Evolutionary conservation across 1,140 invertebrate genomes (phyloP), one percentile per base, ranked within the genome.

Genomic region (Drosophila saltans): DNA sequence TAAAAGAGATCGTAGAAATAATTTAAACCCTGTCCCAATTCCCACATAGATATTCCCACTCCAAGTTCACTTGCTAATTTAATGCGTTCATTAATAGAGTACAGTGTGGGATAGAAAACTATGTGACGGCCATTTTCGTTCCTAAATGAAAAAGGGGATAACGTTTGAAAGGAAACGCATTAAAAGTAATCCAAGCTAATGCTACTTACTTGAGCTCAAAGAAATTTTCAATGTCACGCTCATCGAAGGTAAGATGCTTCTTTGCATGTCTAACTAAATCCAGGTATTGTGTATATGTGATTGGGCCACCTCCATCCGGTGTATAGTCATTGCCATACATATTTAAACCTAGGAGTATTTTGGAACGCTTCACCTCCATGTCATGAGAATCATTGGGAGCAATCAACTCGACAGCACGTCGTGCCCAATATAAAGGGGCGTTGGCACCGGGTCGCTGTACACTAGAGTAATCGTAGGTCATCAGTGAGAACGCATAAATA

Each of bases 401-500:
- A 70, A 98, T 93, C 58, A 94, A 93, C 86, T 96, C 94, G 2
- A 99, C 93, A 88, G 97, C 97, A 45, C 95, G 92, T 83, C 94
- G 93, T n/a, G 96, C 93, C 97, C 98, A 99, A 59, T 94, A 92
- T 0, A 98, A 69, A 0, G 98, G 98, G 78, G 97, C 96, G 93
- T 98, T 99, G 3, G 98, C 97, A 66, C 95, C 97, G 72, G 97
- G 97, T 81, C 95, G 94, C 90, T 97, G 95, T 9, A 96, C 93
- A 93, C 93, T 97, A 28, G 97, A 98, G 92, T 95, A 99, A 92
- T 99, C 98, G 92, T 99, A 99, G 1, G 97, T 98, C 97, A 98
- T 98, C 1, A 99, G 93, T 45, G 97, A 98, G 91, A 99, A 98
- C 61, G 95, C 96, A 85, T 96, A 95, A 2, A 99, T 94, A 92